These are phyloP conservation scores for Oxytorus armatus DNA, from an alignment of 2,888 invertebrate genomes.

Conservation along the genomic window DNA sequence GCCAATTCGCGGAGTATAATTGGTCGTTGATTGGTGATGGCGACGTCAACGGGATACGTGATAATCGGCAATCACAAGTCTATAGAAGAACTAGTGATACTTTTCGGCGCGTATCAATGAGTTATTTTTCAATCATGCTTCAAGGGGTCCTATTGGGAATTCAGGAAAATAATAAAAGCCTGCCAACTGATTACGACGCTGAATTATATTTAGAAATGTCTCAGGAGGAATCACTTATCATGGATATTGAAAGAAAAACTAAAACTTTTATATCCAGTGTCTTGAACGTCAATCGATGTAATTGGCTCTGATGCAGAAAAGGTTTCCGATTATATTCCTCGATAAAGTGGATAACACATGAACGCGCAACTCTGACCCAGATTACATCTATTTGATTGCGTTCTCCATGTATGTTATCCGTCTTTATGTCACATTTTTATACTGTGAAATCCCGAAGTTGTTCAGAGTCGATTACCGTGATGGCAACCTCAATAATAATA, in stretches of 20 bases:
- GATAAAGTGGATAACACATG: constrained; percentile 21
- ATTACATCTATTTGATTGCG: not conserved
- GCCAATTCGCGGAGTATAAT: constrained; percentile 31
- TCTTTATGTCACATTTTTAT: constrained; percentile 11
- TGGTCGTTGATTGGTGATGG: constrained; percentile 6
- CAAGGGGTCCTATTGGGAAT: no score
- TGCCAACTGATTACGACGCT: not conserved
- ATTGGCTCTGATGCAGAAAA: constrained; percentile 42
- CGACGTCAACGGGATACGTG: not conserved
- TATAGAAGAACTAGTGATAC: not conserved
- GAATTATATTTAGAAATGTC: not conserved
- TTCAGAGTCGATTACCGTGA: constrained; percentile 34
- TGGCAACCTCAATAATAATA: constrained; percentile 37
- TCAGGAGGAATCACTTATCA: not conserved
- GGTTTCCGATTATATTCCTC: constrained; percentile 38
- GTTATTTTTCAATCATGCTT: not conserved
- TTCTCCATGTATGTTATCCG: constrained; percentile 1
- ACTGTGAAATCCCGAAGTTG: constrained; percentile 3
- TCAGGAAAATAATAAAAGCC: no score
- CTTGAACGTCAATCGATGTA: constrained; percentile 25
- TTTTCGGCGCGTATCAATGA: not conserved
- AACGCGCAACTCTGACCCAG: not conserved
- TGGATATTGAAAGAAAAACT: not conserved
- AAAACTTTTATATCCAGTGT: constrained; percentile 12
- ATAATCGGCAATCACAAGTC: constrained; percentile 12